phyloP scores from a whole-genome alignment of 2,113 vertebrate species.

The Oreochromis spilurus region DNA sequence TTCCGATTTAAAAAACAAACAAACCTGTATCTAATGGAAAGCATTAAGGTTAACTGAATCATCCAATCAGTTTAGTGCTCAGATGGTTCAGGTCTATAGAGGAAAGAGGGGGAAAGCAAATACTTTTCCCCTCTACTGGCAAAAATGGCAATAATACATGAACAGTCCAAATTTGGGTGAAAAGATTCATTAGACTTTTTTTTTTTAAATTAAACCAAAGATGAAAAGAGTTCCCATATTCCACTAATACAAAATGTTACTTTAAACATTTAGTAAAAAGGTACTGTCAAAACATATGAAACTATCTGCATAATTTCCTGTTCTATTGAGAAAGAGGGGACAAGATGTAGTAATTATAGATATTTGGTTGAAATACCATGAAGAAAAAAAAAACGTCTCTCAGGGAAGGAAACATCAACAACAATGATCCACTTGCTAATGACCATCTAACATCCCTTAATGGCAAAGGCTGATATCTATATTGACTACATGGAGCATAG shows the following conservation, averaged over 20 bases:
- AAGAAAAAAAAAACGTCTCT: background rate
- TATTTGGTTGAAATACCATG: background rate
- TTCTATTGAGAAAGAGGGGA: background rate
- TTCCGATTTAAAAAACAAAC: background rate
- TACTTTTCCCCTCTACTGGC: background rate
- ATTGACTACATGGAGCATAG: background rate
- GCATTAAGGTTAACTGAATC: background rate
- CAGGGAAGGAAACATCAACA: background rate
- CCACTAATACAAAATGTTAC: background rate
- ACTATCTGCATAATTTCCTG: background rate
- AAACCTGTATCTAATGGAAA: background rate
- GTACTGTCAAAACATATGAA: background rate
- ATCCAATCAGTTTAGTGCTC: background rate
- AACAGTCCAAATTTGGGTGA: background rate
- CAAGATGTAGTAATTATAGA: background rate
- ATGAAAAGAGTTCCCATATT: background rate
- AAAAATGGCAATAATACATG: background rate
- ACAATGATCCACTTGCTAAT: background rate
- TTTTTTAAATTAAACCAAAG: background rate
- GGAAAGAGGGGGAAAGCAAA: background rate
- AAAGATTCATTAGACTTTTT: background rate
- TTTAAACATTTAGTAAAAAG: background rate
- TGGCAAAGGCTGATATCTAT: background rate
- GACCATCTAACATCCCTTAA: background rate
- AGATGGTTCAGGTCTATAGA: background rate